Conservation (phyloP, 2,797 vertebrate genomes). For the Geotrypetes seraphini region DNA sequence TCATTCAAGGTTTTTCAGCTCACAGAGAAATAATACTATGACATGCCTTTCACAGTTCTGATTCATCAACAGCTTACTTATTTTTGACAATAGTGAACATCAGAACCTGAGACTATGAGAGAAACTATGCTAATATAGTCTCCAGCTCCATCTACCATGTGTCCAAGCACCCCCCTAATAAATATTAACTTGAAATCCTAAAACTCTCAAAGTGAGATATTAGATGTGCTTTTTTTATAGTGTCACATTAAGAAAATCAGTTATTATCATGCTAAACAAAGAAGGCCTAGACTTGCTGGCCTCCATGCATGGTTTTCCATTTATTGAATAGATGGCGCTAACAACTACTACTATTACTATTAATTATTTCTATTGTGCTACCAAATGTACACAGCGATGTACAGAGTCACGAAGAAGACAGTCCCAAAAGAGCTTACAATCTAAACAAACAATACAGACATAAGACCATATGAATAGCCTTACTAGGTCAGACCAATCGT, state of each 20-base stretch:
- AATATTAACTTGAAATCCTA: background rate
- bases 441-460: too few relatives aligned
- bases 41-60: conserved; percentile 62
- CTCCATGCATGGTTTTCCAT: conserved; percentile 5
- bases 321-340: conserved; percentile 30
- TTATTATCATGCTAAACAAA: conserved; percentile 13
- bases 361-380: too few relatives aligned
- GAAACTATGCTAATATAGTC: conserved; percentile 38
- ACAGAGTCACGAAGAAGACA: too few relatives aligned
- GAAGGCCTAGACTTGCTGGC: conserved; percentile 16
- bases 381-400: too few relatives aligned
- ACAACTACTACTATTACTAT: too few relatives aligned
- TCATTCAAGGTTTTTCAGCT: conserved; percentile 2
- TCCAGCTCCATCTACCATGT: conserved; percentile 47
- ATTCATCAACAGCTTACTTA: conserved; percentile 47
- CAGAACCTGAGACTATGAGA: conserved; percentile 49
- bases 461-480: too few relatives aligned
- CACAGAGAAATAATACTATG: background rate
- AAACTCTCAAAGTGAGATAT: background rate
- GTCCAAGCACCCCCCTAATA: conserved; percentile 9
- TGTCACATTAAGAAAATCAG: conserved; percentile 17
- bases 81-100: conserved; percentile 9
- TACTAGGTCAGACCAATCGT: too few relatives aligned
- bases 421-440: too few relatives aligned
- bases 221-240: conserved; percentile 18